Evolutionary conservation across 2,797 vertebrate species (phyloP), one percentile per base, ranked within the genome.

Genomic region (Gallinago stenura): DNA sequence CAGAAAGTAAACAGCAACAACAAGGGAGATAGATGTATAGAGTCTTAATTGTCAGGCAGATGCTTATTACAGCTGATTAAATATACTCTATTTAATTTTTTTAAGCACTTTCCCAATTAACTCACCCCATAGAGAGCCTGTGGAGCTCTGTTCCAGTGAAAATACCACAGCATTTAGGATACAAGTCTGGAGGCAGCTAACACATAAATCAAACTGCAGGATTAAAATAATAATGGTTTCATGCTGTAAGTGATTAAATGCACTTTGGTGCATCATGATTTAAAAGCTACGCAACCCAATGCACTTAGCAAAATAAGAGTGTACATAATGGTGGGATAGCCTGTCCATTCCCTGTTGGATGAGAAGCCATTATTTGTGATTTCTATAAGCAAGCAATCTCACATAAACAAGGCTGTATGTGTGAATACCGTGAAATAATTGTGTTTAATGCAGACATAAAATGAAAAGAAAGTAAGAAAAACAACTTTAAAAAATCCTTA

Each of bases 401-500:
- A 95, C 85, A 89, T 90, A 86, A 91, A 94, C 83, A 96, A 96
- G 86, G 56, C 69, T 61, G 28, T 60, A 95, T 64, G 56, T 91
- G 89, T 57, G 86, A 95, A 89, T 71, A 92, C 37, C 41, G 83
- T 77, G 62, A 95, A 91, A 81, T 91, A 89, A 91, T 5, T 68
- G 83, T 90, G 83, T 64, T 95, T 72, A 94, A 96, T 89, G 95
- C 89, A 97, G 70, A 94, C 96, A 90, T 60, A 86, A 96, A 96
- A 95, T 79, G 54, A 81, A 78, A 94, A 94, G 51, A 88, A 92
- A 82, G 19, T 35, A 91, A 45, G 75, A 61, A 92, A 96, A 96
- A 96, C 90, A 91, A 95, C 92, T 94, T 96, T 18, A 15, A 45
- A 94, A 97, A 90, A 93, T 96, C 94, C 96, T 97, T 97, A 97